Percentiles rank a stretch among this genome's conserved stretches.
Evolutionary conservation across 1,140 invertebrate genomes (phyloP).

Genomic region (Lepidurus arcticus): DNA sequence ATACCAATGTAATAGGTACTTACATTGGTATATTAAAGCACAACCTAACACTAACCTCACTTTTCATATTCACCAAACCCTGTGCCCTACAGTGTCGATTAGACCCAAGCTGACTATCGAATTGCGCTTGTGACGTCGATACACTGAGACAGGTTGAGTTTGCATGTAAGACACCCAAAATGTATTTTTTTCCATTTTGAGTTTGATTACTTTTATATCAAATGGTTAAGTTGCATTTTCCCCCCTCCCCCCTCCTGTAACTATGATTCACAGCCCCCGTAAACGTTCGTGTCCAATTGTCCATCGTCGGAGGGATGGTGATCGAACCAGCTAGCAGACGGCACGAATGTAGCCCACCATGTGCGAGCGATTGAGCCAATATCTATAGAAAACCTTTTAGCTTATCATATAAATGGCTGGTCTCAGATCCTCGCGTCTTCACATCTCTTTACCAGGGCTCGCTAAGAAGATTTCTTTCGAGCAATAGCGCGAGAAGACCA

Average conservation of each 20-base stretch:
- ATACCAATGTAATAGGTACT: no score
- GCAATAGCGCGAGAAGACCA: no score
- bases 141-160: no score
- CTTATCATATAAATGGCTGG: slow-evolving; percentile 15
- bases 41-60: no score
- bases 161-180: no score
- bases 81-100: no score
- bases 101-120: no score
- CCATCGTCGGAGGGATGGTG: background rate
- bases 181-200: background rate
- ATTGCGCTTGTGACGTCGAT: no score
- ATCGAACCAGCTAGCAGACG: slow-evolving; percentile 5
- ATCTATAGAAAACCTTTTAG: slow-evolving; percentile 7
- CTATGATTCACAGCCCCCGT: slow-evolving; percentile 3
- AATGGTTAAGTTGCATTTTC: background rate
- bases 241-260: background rate
- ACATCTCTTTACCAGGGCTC: no score
- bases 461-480: no score
- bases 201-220: background rate
- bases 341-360: slow-evolving; percentile 14
- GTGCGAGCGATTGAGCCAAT: slow-evolving; percentile 17
- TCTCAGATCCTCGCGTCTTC: background rate
- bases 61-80: no score
- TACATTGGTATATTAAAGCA: no score
- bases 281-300: slow-evolving; percentile 21